These are phyloP conservation scores for Sceliomorpha sp. DNA, from an alignment of 2,888 invertebrate genomes.

Conservation along the genomic window DNA sequence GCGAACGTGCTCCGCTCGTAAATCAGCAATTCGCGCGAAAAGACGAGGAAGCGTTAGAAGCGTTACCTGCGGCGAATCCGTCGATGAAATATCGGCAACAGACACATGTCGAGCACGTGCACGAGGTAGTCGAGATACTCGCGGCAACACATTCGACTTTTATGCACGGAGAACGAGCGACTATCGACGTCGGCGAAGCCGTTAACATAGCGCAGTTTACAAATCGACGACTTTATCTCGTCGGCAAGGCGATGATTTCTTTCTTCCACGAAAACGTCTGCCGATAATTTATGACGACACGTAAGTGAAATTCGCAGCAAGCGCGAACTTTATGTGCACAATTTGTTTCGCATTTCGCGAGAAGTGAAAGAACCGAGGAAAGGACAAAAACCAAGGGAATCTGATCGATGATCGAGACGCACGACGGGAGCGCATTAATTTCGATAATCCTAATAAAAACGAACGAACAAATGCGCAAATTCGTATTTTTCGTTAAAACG, in stretches of 20 bases:
- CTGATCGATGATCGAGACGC: no score
- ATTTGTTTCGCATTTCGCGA: no score
- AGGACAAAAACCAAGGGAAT: no score
- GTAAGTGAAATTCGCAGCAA: no score
- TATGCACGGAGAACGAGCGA: constrained; percentile 4
- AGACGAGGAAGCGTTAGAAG: background rate
- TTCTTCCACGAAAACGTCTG: background rate
- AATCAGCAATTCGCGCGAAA: constrained; percentile 1
- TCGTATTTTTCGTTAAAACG: no score
- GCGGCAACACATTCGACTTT: constrained; percentile 38
- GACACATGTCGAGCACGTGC: constrained; percentile 31
- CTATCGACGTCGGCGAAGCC: constrained; percentile 23
- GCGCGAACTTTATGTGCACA: no score
- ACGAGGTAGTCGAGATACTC: constrained; percentile 40
- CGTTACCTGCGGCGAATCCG: constrained; percentile 40
- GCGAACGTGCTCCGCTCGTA: background rate
- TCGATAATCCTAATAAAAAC: no score
- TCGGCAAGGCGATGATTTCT: constrained; percentile 23
- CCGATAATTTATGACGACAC: no score
- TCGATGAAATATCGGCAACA: constrained; percentile 40
- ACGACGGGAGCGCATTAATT: no score
- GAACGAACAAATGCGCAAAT: no score
- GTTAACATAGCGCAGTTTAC: constrained; percentile 42
- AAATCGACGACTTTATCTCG: constrained; percentile 50
- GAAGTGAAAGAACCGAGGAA: no score